Percentiles rank a stretch among this genome's conserved stretches.
These are phyloP conservation scores for Boloria euphrosyne DNA, from an alignment of 2,888 invertebrate species.

Conservation along the genomic window DNA sequence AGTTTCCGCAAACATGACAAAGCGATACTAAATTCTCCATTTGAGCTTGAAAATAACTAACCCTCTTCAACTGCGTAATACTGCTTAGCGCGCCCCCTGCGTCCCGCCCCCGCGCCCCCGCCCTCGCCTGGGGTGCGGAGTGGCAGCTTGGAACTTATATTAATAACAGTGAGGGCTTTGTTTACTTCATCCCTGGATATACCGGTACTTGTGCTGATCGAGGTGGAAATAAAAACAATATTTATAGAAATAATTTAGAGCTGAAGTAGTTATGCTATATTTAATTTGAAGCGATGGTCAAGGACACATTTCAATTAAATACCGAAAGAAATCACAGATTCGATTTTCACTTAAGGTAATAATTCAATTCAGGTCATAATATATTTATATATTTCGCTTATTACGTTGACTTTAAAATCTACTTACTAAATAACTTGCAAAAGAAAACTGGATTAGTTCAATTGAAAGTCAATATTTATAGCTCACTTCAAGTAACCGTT, in stretches of 20 bases:
- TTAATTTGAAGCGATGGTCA: no score
- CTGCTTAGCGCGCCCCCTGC: conserved; percentile 11
- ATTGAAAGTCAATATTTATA: neutral
- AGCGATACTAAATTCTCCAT: conserved; percentile 4
- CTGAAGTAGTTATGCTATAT: no score
- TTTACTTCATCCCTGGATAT: conserved; percentile 10
- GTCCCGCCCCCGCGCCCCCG: no score
- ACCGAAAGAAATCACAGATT: no score
- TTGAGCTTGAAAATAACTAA: conserved; percentile 17
- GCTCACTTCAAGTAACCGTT: conserved; percentile 4
- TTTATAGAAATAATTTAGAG: no score
- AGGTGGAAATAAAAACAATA: neutral
- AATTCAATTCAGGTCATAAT: no score
- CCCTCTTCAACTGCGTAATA: conserved; percentile 15
- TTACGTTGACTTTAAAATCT: no score
- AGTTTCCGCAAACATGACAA: neutral
- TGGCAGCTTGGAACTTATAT: neutral
- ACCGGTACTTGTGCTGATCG: conserved; percentile 1
- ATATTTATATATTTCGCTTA: no score
- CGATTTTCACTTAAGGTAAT: no score
- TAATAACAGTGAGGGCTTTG: conserved; percentile 11
- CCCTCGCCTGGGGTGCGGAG: neutral
- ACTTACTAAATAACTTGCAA: no score
- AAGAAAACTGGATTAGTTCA: no score
- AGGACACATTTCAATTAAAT: no score